Evolutionary conservation across 2,113 vertebrate genomes (phyloP).

Genomic region (Nettapus auritus): DNA sequence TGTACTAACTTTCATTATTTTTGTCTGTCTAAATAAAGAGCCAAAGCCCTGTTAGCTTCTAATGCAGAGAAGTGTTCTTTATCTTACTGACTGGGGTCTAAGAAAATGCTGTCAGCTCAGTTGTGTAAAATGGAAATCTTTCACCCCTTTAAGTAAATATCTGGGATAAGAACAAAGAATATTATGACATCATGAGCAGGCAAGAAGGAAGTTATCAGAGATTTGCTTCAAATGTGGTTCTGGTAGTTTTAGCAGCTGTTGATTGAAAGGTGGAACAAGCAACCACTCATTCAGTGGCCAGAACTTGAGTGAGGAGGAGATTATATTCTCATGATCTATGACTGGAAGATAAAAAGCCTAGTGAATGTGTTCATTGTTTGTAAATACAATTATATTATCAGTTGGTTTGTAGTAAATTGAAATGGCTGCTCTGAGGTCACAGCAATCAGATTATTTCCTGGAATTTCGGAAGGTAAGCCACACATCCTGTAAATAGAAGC

Average conservation of each 20-base stretch:
- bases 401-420: constrained; percentile 5
- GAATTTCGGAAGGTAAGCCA: constrained; percentile 36
- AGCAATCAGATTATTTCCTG: constrained; percentile 32
- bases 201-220: neutral
- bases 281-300: neutral
- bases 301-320: neutral
- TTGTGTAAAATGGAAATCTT: neutral
- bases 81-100: neutral
- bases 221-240: neutral
- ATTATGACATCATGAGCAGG: neutral
- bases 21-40: neutral
- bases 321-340: neutral
- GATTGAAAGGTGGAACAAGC: neutral
- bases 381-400: constrained; percentile 26
- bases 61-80: neutral
- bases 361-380: neutral
- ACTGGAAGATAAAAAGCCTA: neutral
- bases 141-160: neutral
- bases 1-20: neutral
- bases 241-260: constrained; percentile 21
- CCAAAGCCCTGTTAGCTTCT: neutral
- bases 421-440: constrained; percentile 31
- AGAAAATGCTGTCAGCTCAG: neutral
- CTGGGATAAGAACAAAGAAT: neutral
- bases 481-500: constrained; percentile 46